Evolutionary conservation across 2,888 invertebrate species (phyloP).

Genomic region (Lymantria monacha): DNA sequence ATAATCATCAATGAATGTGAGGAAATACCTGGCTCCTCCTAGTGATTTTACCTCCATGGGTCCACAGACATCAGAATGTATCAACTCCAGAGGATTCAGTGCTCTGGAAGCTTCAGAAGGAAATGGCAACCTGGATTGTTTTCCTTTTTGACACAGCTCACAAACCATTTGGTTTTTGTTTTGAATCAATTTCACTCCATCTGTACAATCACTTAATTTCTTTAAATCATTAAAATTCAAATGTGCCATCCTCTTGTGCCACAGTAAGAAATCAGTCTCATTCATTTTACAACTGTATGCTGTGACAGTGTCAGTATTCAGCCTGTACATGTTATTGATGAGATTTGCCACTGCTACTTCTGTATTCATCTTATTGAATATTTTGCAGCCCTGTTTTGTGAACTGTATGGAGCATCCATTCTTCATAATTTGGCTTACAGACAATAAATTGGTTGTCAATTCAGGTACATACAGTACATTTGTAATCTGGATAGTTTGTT

Average conservation of each 20-base stretch:
- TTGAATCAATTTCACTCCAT: background rate
- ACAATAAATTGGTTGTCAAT: conserved; percentile 4
- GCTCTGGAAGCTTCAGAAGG: background rate
- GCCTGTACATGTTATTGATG: conserved; percentile 8
- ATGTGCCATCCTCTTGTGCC: conserved; percentile 2
- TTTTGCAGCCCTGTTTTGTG: conserved; percentile 4
- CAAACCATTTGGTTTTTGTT: background rate
- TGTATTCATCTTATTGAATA: conserved; percentile 4
- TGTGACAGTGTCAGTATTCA: background rate
- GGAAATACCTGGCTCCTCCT: conserved; percentile 15
- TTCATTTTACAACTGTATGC: conserved; percentile 1
- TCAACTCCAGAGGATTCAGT: conserved; percentile 6
- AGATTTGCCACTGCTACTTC: conserved; percentile 2
- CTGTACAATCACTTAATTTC: background rate
- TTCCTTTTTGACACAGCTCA: background rate
- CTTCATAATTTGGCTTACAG: conserved; percentile 7
- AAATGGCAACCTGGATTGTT: conserved; percentile 1
- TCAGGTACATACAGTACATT: conserved; percentile 8
- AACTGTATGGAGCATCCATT: conserved; percentile 7
- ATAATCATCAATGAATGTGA: conserved; percentile 19
- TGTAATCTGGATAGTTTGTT: background rate
- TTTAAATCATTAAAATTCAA: background rate
- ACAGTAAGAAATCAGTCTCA: background rate
- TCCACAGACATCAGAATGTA: conserved; percentile 19
- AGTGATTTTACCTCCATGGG: conserved; percentile 17